Evolutionary conservation across 2,113 vertebrate species (phyloP).

Genomic region (Galemys pyrenaicus): DNA sequence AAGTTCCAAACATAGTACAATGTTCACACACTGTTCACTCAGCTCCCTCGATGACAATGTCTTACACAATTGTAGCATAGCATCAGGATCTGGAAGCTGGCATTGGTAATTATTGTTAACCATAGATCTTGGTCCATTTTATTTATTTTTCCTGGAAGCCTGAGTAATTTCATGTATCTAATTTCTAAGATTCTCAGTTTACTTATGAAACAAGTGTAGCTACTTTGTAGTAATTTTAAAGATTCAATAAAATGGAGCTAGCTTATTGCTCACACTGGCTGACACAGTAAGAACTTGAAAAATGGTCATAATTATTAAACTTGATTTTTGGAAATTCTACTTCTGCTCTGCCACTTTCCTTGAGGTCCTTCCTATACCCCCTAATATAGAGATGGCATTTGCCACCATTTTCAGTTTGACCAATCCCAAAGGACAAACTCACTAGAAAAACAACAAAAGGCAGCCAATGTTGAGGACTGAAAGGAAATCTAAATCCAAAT

Average conservation of each 20-base stretch:
- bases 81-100: not conserved
- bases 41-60: not conserved
- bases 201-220: not conserved
- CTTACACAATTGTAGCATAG: fast-evolving
- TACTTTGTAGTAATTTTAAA: not conserved
- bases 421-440: not conserved
- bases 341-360: not conserved
- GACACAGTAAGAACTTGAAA: not conserved
- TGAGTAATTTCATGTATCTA: not conserved
- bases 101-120: not conserved
- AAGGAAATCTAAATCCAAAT: not conserved
- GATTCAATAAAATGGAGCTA: not conserved
- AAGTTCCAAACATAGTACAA: not conserved
- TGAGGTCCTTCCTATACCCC: not conserved
- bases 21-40: not conserved
- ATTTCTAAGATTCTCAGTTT: not conserved
- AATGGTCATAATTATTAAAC: not conserved
- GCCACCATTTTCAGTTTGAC: not conserved
- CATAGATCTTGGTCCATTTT: not conserved
- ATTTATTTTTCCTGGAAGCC: not conserved
- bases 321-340: conserved; percentile 20
- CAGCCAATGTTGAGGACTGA: not conserved
- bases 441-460: not conserved
- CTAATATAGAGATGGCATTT: not conserved
- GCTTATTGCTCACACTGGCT: not conserved